Evolutionary conservation across 2,113 vertebrate genomes (phyloP).

Genomic region (Tretioscincus oriximinensis): DNA sequence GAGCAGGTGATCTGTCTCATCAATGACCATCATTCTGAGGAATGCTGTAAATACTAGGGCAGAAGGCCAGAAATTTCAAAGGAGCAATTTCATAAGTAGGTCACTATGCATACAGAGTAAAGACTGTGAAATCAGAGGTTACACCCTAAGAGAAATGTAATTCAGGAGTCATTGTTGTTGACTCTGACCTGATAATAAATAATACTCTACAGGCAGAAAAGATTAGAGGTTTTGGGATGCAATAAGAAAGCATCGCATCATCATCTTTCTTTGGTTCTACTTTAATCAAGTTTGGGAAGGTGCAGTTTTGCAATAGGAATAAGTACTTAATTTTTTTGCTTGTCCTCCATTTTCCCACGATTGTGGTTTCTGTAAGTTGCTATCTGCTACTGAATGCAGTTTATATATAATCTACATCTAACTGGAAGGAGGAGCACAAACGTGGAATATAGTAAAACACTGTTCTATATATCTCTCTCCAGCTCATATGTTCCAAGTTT

Average conservation of each 20-base stretch:
- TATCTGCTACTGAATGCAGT: background rate
- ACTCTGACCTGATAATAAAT: background rate
- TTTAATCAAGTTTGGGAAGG: background rate
- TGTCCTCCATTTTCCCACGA: too few species aligned
- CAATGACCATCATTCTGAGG: background rate
- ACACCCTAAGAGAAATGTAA: background rate
- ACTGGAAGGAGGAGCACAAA: too few species aligned
- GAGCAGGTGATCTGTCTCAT: background rate
- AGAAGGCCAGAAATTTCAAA: background rate
- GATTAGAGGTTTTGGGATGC: background rate
- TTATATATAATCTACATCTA: too few species aligned
- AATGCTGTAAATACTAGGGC: slow-evolving; percentile 10
- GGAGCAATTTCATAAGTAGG: background rate
- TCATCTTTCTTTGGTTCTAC: background rate
- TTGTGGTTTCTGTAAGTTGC: background rate
- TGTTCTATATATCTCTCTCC: too few species aligned
- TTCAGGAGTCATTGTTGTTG: background rate
- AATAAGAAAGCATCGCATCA: background rate
- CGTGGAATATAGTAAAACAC: too few species aligned
- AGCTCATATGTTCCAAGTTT: too few species aligned
- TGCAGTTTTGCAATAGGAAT: background rate
- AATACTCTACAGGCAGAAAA: background rate
- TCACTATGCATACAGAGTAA: background rate
- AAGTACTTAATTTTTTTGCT: background rate
- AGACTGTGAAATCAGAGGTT: background rate